Evolutionary conservation across 2,888 invertebrate species (phyloP).

Genomic region (Caenorhabditis zanzibari): DNA sequence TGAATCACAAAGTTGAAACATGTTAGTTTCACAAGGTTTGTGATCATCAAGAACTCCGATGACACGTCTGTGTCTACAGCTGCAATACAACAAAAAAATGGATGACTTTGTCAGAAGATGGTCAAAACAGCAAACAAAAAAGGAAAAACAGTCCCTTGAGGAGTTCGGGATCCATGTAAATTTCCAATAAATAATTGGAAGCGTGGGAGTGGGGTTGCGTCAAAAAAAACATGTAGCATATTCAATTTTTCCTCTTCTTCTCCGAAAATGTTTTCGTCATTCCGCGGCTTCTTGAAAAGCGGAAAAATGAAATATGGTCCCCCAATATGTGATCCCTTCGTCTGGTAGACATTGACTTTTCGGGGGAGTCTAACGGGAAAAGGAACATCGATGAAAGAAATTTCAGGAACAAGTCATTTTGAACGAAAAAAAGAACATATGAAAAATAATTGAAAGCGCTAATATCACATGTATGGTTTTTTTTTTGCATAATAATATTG

Average conservation of each 20-base stretch:
- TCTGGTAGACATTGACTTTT: constrained; percentile 17
- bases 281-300: constrained; percentile 52
- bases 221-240: constrained; percentile 46
- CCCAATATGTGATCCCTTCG: constrained; percentile 44
- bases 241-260: constrained; percentile 39
- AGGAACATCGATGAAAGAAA: constrained; percentile 7
- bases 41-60: constrained; percentile 19
- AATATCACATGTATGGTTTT: constrained; percentile 59
- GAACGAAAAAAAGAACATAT: constrained; percentile 10
- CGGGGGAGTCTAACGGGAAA: no score
- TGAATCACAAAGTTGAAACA: constrained; percentile 12
- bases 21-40: not conserved
- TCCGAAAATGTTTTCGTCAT: constrained; percentile 40
- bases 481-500: constrained; percentile 53
- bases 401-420: no score
- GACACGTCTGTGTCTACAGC: constrained; percentile 31
- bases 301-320: constrained; percentile 54
- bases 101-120: constrained; percentile 8
- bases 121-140: constrained; percentile 5
- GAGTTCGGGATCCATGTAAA: not conserved
- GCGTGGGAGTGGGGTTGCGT: constrained; percentile 3
- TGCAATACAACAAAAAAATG: constrained; percentile 8
- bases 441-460: no score
- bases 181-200: not conserved
- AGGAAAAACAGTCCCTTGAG: not conserved